Percentiles rank a stretch among this genome's conserved stretches.
Conservation (phyloP, 2,797 vertebrate genomes). For the Odontamblyopus lacepedii region DNA sequence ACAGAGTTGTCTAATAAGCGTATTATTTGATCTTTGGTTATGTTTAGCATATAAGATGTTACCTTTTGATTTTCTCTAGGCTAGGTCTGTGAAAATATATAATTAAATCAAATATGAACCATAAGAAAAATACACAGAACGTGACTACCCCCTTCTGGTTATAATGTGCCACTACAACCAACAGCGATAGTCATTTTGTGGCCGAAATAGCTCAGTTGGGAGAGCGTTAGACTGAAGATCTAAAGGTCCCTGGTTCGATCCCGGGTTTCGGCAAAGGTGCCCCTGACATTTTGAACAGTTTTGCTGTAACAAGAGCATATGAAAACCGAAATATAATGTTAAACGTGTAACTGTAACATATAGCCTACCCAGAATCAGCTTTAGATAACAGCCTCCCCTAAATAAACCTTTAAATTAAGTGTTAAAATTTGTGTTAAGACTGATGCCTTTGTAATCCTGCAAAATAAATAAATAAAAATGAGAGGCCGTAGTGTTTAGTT, state of each 20-base stretch:
- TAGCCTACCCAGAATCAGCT: no score
- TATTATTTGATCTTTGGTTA: not conserved
- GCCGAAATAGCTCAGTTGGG: conserved; percentile 71
- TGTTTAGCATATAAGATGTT: not conserved
- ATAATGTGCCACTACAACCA: not conserved
- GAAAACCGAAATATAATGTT: no score
- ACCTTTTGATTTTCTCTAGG: no score
- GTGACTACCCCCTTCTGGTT: not conserved
- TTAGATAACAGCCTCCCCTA: no score
- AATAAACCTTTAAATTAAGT: no score
- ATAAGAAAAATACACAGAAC: not conserved
- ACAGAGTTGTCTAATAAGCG: not conserved
- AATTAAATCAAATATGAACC: no score
- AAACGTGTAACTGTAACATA: no score
- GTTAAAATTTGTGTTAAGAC: no score
- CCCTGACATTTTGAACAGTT: no score
- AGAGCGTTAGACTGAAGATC: conserved; percentile 49
- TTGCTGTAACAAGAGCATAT: no score
- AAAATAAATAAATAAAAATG: no score
- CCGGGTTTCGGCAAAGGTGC: conserved; percentile 29
- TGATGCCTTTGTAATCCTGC: no score
- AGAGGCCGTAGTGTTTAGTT: conserved; percentile 21
- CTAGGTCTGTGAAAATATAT: not conserved
- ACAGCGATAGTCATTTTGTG: fast-evolving
- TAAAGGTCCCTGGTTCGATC: conserved; percentile 36